A percentile compares a stretch with the other conserved stretches of the same genome.
phyloP scores from a whole-genome alignment of 2,113 vertebrate species.

The Eretmochelys imbricata region DNA sequence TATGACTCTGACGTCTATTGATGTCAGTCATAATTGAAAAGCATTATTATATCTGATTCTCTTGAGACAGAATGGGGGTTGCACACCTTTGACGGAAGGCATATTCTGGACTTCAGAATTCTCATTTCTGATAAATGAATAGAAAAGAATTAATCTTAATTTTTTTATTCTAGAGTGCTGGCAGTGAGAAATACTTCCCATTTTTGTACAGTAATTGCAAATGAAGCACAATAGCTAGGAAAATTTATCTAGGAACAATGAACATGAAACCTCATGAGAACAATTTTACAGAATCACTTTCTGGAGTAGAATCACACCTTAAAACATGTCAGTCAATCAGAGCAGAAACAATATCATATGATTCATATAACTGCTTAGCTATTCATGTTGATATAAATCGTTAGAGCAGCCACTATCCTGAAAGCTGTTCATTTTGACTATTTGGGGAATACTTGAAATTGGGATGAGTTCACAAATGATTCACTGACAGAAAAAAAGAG shows the following conservation, averaged over 20 bases:
- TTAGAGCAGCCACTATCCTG: background rate
- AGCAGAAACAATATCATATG: background rate
- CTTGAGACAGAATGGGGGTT: background rate
- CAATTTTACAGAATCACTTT: background rate
- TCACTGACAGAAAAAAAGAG: background rate
- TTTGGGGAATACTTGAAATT: slow-evolving; percentile 3
- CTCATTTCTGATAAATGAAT: background rate
- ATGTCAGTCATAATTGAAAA: background rate
- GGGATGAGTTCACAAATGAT: background rate
- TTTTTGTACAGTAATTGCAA: background rate
- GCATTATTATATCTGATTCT: background rate
- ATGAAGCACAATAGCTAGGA: background rate
- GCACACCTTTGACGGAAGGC: background rate
- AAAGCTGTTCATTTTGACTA: background rate
- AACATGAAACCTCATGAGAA: background rate
- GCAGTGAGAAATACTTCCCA: background rate
- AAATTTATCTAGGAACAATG: background rate
- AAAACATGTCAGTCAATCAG: background rate
- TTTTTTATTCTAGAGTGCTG: background rate
- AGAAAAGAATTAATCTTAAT: background rate
- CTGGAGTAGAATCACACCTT: background rate
- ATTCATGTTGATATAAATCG: background rate
- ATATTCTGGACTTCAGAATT: background rate
- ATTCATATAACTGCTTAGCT: background rate
- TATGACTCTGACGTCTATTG: background rate